These are phyloP conservation scores for Phengaris alcon DNA, from an alignment of 2,888 invertebrate genomes.

Conservation along the genomic window DNA sequence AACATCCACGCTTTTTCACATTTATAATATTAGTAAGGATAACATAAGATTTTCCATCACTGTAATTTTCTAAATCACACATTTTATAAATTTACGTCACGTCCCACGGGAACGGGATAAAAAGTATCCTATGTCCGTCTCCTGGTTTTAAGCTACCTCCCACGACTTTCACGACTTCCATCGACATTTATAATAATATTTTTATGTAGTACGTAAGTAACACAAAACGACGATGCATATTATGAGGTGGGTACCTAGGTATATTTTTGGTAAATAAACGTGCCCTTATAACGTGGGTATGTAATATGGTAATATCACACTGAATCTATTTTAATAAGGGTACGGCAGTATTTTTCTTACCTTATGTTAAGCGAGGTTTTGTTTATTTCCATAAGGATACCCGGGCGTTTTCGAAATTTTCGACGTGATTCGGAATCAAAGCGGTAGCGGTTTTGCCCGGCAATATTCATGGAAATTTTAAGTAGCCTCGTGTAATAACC, in stretches of 20 bases:
- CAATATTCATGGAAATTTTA: conserved; percentile 9
- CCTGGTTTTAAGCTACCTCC: too few species aligned
- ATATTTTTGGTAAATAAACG: background rate
- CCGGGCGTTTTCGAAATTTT: conserved; percentile 18
- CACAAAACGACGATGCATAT: background rate
- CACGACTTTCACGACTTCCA: too few species aligned
- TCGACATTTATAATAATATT: too few species aligned
- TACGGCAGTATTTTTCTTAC: conserved; percentile 23
- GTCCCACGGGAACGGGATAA: too few species aligned
- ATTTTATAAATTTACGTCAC: too few species aligned
- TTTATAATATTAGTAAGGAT: too few species aligned
- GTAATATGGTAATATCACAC: conserved; percentile 17
- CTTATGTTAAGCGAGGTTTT: conserved; percentile 27
- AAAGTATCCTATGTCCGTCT: too few species aligned
- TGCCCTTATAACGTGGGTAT: conserved; percentile 9
- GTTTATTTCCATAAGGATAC: conserved; percentile 25
- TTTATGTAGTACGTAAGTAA: background rate
- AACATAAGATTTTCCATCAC: too few species aligned
- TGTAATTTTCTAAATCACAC: too few species aligned
- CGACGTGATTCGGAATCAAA: conserved; percentile 24
- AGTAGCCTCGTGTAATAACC: background rate
- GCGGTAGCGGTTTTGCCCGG: background rate
- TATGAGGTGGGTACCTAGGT: background rate
- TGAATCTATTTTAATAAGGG: conserved; percentile 27
- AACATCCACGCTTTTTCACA: too few species aligned